phyloP scores from a whole-genome alignment of 2,888 invertebrate species.

The Operophtera brumata region DNA sequence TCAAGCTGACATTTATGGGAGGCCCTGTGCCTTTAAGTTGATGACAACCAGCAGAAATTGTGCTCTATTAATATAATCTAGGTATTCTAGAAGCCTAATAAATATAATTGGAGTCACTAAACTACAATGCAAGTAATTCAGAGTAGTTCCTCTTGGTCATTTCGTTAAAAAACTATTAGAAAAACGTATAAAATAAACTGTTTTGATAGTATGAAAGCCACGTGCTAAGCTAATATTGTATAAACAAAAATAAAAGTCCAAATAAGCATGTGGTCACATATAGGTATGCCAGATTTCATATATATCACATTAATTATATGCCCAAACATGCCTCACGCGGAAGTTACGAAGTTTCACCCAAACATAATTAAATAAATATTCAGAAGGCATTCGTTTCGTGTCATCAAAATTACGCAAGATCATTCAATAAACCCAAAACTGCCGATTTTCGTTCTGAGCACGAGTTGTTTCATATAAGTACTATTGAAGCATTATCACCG shows the following conservation, averaged over 20 bases:
- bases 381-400: slow-evolving; percentile 49
- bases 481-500: slow-evolving; percentile 14
- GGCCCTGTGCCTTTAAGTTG: no score
- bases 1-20: no score
- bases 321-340: slow-evolving; percentile 48
- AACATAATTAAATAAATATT: slow-evolving; percentile 57
- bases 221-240: slow-evolving; percentile 4
- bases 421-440: slow-evolving; percentile 22
- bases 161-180: no score
- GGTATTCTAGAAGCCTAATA: no score
- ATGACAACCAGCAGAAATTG: no score
- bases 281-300: slow-evolving; percentile 22
- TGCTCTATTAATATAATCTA: no score
- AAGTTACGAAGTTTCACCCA: slow-evolving; percentile 54
- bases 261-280: slow-evolving; percentile 18
- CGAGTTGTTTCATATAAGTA: neutral
- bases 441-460: slow-evolving; percentile 20
- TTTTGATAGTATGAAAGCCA: neutral
- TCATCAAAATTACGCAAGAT: slow-evolving; percentile 31
- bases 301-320: slow-evolving; percentile 44
- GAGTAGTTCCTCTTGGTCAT: no score
- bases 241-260: slow-evolving; percentile 1
- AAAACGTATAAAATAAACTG: no score
- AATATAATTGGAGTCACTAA: no score
- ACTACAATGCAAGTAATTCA: no score